Evolutionary conservation across 2,113 vertebrate genomes (phyloP).

Genomic region (Sinosuthora webbiana): DNA sequence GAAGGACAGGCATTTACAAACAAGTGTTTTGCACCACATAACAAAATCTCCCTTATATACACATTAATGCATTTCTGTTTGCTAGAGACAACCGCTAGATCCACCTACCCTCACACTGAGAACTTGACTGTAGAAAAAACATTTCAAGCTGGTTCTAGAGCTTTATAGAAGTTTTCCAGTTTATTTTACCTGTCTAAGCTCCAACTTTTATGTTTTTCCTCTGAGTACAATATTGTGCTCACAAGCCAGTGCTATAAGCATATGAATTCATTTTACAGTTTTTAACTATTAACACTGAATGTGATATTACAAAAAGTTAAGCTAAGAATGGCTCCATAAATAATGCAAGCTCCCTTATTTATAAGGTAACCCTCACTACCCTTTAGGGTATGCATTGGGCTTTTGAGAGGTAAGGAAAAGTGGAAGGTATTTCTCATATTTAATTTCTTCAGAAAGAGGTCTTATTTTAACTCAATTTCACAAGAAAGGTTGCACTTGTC

Average conservation of each 20-base stretch:
- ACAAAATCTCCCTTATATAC: not conserved
- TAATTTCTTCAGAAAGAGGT: not conserved
- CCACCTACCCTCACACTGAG: not conserved
- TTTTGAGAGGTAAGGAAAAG: not conserved
- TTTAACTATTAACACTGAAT: not conserved
- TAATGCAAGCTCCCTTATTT: not conserved
- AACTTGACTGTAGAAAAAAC: not conserved
- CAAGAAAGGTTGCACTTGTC: not conserved
- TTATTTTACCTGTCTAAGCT: not conserved
- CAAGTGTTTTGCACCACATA: not conserved
- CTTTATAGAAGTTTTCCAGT: not conserved
- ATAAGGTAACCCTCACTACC: not conserved
- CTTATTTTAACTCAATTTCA: not conserved
- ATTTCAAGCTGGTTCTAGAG: not conserved
- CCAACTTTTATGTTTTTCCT: not conserved
- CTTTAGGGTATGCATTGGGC: not conserved
- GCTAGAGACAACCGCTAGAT: not conserved
- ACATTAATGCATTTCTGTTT: not conserved
- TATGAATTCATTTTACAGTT: not conserved
- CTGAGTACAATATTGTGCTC: not conserved
- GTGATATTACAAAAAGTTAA: not conserved
- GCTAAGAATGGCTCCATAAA: not conserved
- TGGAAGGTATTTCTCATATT: not conserved
- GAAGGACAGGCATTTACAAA: not conserved
- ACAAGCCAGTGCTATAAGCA: not conserved